phyloP scores from a whole-genome alignment of 2,113 vertebrate genomes.

The Nansenia antarctica region DNA sequence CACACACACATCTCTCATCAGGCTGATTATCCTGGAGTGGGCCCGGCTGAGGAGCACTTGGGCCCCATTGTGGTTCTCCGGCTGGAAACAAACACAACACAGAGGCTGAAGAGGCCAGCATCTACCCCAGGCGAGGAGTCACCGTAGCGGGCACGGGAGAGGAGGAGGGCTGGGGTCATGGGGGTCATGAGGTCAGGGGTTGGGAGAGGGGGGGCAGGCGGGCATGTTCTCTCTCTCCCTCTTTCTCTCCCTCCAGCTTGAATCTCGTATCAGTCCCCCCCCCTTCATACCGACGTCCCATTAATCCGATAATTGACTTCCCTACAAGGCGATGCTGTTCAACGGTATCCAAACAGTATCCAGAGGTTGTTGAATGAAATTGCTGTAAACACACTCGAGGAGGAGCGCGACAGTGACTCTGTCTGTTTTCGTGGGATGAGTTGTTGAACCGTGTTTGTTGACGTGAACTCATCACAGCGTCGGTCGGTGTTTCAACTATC shows the following conservation, averaged over 20 bases:
- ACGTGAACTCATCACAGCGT: too few relatives aligned
- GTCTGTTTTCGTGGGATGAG: background rate
- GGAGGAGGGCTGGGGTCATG: background rate
- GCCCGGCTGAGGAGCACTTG: background rate
- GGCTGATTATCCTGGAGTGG: constrained; percentile 42
- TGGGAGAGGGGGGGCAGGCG: background rate
- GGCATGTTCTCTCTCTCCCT: background rate
- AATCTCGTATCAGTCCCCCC: background rate
- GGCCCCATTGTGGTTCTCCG: background rate
- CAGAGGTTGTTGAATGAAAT: background rate
- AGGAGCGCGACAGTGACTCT: too few relatives aligned
- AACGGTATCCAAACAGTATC: background rate
- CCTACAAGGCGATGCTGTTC: background rate
- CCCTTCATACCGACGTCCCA: background rate
- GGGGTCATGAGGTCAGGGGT: background rate
- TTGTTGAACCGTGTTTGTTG: background rate
- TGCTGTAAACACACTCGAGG: background rate
- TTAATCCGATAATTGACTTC: background rate
- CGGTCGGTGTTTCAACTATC: too few relatives aligned
- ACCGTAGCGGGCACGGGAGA: background rate
- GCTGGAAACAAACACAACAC: background rate
- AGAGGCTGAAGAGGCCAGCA: background rate
- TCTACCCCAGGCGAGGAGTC: background rate
- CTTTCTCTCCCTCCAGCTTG: background rate
- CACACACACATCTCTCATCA: background rate